A percentile compares a stretch with the other conserved stretches of the same genome.
Evolutionary conservation across 2,113 vertebrate genomes (phyloP).

Genomic region (Danionella cerebrum): DNA sequence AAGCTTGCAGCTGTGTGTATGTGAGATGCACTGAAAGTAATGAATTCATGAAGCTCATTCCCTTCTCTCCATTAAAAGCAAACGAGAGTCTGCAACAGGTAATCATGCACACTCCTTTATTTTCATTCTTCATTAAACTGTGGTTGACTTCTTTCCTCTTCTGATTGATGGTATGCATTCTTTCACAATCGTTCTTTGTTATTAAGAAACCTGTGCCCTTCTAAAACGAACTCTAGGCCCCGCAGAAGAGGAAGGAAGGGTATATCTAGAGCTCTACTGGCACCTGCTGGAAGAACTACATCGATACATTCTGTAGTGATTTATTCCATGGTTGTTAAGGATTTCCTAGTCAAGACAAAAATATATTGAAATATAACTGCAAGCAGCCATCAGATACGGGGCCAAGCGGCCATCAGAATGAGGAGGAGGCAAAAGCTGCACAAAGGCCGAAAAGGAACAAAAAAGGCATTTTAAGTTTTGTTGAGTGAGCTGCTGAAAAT

Average conservation of each 20-base stretch:
- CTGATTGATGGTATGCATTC: slow-evolving; percentile 19
- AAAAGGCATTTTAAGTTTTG: no score
- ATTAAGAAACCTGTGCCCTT: slow-evolving; percentile 20
- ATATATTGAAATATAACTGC: no score
- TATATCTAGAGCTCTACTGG: slow-evolving; percentile 15
- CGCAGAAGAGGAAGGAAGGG: no score
- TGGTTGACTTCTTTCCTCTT: slow-evolving; percentile 17
- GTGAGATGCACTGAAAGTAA: slow-evolving; percentile 16
- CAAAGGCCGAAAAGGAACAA: no score
- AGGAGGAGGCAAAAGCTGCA: no score
- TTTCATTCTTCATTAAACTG: slow-evolving; percentile 21
- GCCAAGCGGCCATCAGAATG: no score
- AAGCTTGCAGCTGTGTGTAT: not conserved
- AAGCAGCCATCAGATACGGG: no score
- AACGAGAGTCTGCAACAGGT: slow-evolving; percentile 13
- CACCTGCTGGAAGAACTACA: slow-evolving; percentile 35
- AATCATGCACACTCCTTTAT: not conserved
- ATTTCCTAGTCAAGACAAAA: no score
- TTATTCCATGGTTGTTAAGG: not conserved
- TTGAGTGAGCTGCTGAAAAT: no score
- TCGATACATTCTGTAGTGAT: not conserved
- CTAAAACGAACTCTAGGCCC: slow-evolving; percentile 16
- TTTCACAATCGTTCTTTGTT: slow-evolving; percentile 27
- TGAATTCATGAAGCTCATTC: slow-evolving; percentile 18
- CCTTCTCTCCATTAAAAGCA: slow-evolving; percentile 12